Evolutionary conservation across 2,888 invertebrate species (phyloP).

Genomic region (Tinea pellionella): DNA sequence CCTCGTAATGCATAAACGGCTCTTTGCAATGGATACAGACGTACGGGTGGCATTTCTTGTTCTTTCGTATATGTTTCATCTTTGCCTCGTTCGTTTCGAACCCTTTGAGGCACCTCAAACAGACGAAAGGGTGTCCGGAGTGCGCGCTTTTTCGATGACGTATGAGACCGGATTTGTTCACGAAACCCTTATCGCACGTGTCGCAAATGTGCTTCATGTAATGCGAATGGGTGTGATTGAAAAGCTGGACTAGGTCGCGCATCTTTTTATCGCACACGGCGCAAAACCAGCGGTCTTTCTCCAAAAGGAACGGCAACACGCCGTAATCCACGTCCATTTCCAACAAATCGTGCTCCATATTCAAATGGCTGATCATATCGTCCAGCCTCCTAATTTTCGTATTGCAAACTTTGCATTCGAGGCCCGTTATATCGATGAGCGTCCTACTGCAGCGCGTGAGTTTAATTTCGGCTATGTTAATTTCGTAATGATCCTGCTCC

Average conservation of each 20-base stretch:
- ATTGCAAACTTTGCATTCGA: slow-evolving; percentile 15
- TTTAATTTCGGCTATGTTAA: slow-evolving; percentile 6
- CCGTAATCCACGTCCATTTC: background rate
- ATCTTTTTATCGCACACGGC: slow-evolving; percentile 14
- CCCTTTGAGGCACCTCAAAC: slow-evolving; percentile 10
- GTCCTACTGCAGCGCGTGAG: background rate
- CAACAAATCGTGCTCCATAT: slow-evolving; percentile 7
- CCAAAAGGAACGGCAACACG: slow-evolving; percentile 14
- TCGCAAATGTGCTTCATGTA: slow-evolving; percentile 14
- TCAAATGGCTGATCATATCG: slow-evolving; percentile 14
- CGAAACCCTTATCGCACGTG: slow-evolving; percentile 15
- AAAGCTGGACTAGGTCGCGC: slow-evolving; percentile 1
- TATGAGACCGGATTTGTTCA: slow-evolving; percentile 8
- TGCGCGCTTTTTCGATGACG: background rate
- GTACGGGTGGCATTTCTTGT: background rate
- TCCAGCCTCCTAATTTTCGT: slow-evolving; percentile 3
- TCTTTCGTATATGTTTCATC: slow-evolving; percentile 7
- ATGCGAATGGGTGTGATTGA: slow-evolving; percentile 14
- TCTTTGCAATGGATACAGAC: slow-evolving; percentile 15
- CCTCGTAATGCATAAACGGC: slow-evolving; percentile 5
- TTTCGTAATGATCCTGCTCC: slow-evolving; percentile 19
- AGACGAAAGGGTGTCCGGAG: background rate
- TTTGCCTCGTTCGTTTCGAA: slow-evolving; percentile 13
- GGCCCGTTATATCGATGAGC: slow-evolving; percentile 11
- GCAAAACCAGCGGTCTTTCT: slow-evolving; percentile 11